phyloP scores from a whole-genome alignment of 2,797 vertebrate species.

The Fistularia tabacaria region DNA sequence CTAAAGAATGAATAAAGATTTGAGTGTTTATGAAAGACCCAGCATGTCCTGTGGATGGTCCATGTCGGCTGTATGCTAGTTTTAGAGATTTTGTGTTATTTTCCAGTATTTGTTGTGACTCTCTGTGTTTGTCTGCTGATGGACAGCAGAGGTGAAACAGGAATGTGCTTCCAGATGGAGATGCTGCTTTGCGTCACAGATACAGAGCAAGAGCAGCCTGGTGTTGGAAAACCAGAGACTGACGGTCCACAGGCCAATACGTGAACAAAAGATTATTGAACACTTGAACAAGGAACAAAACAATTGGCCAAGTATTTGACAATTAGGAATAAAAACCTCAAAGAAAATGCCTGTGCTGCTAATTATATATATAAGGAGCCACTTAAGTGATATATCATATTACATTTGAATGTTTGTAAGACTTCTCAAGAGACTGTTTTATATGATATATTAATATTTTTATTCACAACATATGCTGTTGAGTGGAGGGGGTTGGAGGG shows the following conservation, averaged over 20 bases:
- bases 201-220: conserved; percentile 3
- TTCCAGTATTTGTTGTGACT: conserved; percentile 52
- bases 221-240: not conserved
- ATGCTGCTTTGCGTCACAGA: conserved; percentile 54
- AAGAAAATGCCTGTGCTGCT: too few relatives aligned
- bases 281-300: too few relatives aligned
- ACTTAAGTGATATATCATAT: too few relatives aligned
- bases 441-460: too few relatives aligned
- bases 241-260: not conserved
- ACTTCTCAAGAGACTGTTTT: too few relatives aligned
- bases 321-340: too few relatives aligned
- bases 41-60: not conserved
- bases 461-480: too few relatives aligned
- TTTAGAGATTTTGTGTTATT: conserved; percentile 44
- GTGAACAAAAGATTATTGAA: not conserved
- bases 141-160: conserved; percentile 42
- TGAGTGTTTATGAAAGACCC: not conserved
- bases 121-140: conserved; percentile 50
- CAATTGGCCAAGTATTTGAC: too few relatives aligned
- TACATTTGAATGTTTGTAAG: too few relatives aligned
- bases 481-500: too few relatives aligned
- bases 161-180: conserved; percentile 55
- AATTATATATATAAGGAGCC: too few relatives aligned
- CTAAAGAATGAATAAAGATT: not conserved
- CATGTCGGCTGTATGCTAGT: fast-evolving